These are phyloP conservation scores for Cremastinae sp. DNA, from an alignment of 2,888 invertebrate genomes.

Conservation along the genomic window DNA sequence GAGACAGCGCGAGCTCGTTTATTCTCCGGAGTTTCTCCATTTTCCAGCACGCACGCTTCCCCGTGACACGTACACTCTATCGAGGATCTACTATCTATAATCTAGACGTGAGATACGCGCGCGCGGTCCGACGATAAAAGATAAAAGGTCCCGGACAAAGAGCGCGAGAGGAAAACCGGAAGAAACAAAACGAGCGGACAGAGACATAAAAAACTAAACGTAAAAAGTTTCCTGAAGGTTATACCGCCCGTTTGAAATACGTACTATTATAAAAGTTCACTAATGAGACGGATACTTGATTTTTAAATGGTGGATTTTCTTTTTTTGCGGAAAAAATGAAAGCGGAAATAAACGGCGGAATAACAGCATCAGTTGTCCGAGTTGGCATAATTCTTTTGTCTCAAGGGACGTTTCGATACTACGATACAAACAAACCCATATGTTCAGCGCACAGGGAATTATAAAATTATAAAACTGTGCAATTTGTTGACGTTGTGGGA, in stretches of 20 bases:
- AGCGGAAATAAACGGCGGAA: too few relatives aligned
- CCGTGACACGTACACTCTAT: conserved; percentile 39
- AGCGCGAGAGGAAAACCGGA: conserved; percentile 2
- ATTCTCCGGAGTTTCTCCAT: conserved; percentile 15
- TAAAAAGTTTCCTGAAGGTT: conserved; percentile 32
- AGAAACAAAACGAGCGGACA: conserved; percentile 9
- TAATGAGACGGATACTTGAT: too few relatives aligned
- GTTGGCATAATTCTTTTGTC: too few relatives aligned
- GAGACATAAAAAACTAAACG: conserved; percentile 14
- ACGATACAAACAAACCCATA: too few relatives aligned
- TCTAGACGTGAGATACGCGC: conserved; percentile 44
- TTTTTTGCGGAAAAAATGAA: too few relatives aligned
- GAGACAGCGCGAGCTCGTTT: conserved; percentile 30
- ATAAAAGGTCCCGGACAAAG: conserved; percentile 27
- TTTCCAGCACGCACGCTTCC: conserved; percentile 13
- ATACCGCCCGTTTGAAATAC: conserved; percentile 27
- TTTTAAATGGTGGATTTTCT: too few relatives aligned
- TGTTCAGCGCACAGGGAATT: too few relatives aligned
- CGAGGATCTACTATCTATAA: conserved; percentile 56
- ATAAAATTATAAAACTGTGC: too few relatives aligned
- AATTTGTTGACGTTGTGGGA: too few relatives aligned
- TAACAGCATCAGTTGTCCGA: too few relatives aligned
- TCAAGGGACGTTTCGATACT: too few relatives aligned
- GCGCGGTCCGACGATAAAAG: conserved; percentile 34
- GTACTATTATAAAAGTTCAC: background rate